Evolutionary conservation across 2,888 invertebrate species (phyloP).

Genomic region (Lagria hirta): DNA sequence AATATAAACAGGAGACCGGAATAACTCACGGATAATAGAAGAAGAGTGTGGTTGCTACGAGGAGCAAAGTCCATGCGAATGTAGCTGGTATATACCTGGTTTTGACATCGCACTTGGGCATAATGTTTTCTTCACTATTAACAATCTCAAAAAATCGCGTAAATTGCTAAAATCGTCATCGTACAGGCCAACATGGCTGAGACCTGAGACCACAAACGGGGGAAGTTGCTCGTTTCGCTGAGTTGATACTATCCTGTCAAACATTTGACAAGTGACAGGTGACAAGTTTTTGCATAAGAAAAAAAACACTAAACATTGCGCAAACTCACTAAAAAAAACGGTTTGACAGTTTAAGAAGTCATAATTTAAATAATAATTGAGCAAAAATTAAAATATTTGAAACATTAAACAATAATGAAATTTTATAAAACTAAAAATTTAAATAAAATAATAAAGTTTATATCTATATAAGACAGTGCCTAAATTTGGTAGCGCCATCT

Average conservation of each 20-base stretch:
- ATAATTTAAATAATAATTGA: too few species aligned
- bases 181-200: slow-evolving; percentile 54
- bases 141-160: slow-evolving; percentile 45
- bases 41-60: slow-evolving; percentile 91
- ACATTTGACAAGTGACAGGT: slow-evolving; percentile 13
- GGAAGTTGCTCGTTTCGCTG: slow-evolving; percentile 11
- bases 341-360: too few species aligned
- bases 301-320: too few species aligned
- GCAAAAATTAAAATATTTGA: too few species aligned
- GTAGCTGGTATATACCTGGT: slow-evolving; percentile 97
- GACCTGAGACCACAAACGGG: slow-evolving; percentile 40
- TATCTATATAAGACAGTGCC: too few species aligned
- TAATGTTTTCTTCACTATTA: slow-evolving; percentile 56
- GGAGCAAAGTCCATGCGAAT: slow-evolving; percentile 95
- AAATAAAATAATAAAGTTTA: too few species aligned
- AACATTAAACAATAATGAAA: too few species aligned
- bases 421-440: too few species aligned
- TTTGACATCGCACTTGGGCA: slow-evolving; percentile 96
- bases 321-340: too few species aligned
- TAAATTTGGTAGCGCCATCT: too few species aligned
- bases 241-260: slow-evolving; percentile 20
- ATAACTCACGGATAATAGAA: slow-evolving; percentile 96
- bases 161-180: slow-evolving; percentile 44
- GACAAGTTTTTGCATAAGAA: too few species aligned
- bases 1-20: slow-evolving; percentile 38